Percentiles rank a stretch among this genome's conserved stretches.
phyloP scores from a whole-genome alignment of 1,140 invertebrate genomes.

The Telenomus remus region DNA sequence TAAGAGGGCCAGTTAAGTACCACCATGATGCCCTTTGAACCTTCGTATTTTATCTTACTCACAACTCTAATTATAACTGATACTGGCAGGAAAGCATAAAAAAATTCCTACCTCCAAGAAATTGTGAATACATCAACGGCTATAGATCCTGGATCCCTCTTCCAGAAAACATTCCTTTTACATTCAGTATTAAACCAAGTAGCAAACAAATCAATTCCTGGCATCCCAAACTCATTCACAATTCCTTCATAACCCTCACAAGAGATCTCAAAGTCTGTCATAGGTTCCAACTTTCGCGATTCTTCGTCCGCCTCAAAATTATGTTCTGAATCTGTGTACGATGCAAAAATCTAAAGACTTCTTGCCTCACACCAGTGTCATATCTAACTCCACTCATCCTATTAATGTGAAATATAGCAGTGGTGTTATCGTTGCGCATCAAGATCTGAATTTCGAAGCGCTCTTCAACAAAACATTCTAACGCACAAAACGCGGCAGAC shows the following conservation, averaged over 20 bases:
- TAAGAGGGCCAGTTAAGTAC: constrained; percentile 24
- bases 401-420: constrained; percentile 22
- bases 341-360: constrained; percentile 16
- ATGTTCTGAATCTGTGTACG: constrained; percentile 1
- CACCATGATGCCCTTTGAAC: constrained; percentile 26
- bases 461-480: constrained; percentile 20
- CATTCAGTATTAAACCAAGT: constrained; percentile 28
- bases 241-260: constrained; percentile 10
- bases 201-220: constrained; percentile 32
- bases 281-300: constrained; percentile 6
- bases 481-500: constrained; percentile 4
- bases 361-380: constrained; percentile 22
- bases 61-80: constrained; percentile 44
- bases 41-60: constrained; percentile 46
- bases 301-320: constrained; percentile 27
- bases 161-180: constrained; percentile 21
- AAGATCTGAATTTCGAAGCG: constrained; percentile 10
- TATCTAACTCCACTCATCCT: constrained; percentile 15
- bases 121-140: constrained; percentile 41
- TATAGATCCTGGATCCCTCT: constrained; percentile 16
- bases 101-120: constrained; percentile 39
- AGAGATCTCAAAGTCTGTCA: constrained; percentile 21
- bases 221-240: constrained; percentile 4
- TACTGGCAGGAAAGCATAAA: constrained; percentile 63
- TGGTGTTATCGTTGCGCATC: constrained; percentile 23